Conservation (phyloP, 2,113 vertebrate species). For the Microcebus ravelobensis region DNA sequence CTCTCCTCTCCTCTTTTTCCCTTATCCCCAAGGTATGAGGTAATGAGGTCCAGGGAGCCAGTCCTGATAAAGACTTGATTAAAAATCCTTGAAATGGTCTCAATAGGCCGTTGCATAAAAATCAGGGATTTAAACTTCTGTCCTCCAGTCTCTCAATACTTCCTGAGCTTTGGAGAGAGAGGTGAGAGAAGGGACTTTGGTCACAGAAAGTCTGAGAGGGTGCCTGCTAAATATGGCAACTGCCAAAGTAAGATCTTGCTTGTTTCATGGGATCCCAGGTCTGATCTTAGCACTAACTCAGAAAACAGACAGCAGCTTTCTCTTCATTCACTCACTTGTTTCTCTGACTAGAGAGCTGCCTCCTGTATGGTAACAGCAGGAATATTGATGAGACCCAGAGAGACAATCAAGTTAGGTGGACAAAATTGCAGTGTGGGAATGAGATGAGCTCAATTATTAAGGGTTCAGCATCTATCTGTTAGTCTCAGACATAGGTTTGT, state of each 20-base stretch:
- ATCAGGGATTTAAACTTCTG: background rate
- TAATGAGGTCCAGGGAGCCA: conserved; percentile 34
- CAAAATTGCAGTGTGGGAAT: background rate
- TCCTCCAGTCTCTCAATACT: background rate
- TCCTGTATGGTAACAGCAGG: too few species aligned
- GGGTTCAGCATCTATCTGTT: background rate
- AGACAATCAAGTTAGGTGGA: background rate
- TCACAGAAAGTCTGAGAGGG: background rate
- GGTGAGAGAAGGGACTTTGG: background rate
- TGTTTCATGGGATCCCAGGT: background rate
- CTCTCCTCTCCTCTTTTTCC: background rate
- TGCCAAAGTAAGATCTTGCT: background rate
- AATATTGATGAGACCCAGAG: background rate
- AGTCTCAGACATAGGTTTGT: background rate
- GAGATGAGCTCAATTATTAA: background rate
- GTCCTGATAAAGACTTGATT: background rate
- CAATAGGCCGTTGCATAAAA: conserved; percentile 27
- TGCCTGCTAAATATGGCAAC: background rate
- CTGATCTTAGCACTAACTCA: background rate
- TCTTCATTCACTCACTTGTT: background rate
- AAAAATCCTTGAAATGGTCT: background rate
- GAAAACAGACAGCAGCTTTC: background rate
- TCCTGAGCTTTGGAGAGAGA: background rate
- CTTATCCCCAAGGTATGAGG: background rate
- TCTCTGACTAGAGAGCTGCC: background rate